Evolutionary conservation across 2,113 vertebrate genomes (phyloP).

Genomic region (rabbit (Oryctolagus cuniculus)): mOryCun1.1 NC_091440.1:41484001-41484500

Average conservation of each 20-base stretch:
- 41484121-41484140: background rate
- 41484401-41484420: background rate
- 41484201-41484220: background rate
- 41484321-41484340: background rate
- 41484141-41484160: slow-evolving; percentile 4
- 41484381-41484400: background rate
- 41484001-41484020: background rate
- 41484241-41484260: too few relatives aligned
- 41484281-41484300: background rate
- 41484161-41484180: background rate
- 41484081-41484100: background rate
- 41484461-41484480: background rate
- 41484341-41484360: background rate
- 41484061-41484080: slow-evolving; percentile 30
- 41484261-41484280: background rate
- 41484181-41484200: background rate
- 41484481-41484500: slow-evolving; percentile 2
- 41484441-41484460: background rate
- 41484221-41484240: background rate
- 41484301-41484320: background rate
- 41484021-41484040: background rate
- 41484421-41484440: background rate
- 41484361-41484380: background rate
- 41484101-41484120: background rate
- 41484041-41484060: background rate